phyloP scores from a whole-genome alignment of 30 jellyfish, hydroid and myxozoan species.

The Clytia hemisphaerica region DNA sequence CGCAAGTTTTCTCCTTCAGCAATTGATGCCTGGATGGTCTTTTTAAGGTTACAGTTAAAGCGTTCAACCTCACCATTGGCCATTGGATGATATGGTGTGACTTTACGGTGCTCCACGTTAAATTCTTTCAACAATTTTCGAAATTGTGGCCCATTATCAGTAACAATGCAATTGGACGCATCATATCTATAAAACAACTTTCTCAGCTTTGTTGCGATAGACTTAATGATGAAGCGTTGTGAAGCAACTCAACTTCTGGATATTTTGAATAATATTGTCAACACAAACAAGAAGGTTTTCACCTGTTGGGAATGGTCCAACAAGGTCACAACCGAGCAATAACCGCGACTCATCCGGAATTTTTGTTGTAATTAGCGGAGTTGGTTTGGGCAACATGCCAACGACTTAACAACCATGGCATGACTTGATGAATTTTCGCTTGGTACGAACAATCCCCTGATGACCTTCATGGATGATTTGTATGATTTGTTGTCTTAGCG shows the following conservation, averaged over 20 bases:
- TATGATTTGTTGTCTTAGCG: not conserved
- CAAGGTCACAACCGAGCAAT: not conserved
- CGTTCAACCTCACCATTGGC: constrained; percentile 27
- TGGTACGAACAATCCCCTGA: constrained; percentile 32
- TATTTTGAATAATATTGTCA: not conserved
- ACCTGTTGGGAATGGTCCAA: constrained; percentile 3
- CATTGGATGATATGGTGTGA: not conserved
- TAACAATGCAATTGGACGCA: not conserved
- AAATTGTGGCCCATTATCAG: constrained; percentile 7
- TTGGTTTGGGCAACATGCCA: not conserved
- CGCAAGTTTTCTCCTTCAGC: constrained; percentile 38
- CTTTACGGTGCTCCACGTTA: not conserved
- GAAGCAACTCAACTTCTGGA: not conserved
- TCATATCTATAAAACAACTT: not conserved
- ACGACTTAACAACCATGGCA: constrained; percentile 29
- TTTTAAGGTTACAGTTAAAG: constrained; percentile 43
- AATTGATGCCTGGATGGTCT: constrained; percentile 32
- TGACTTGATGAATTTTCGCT: not conserved
- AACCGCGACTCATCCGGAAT: not conserved
- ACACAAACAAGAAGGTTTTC: constrained; percentile 12
- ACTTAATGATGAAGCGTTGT: not conserved
- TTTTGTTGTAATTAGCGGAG: constrained; percentile 25
- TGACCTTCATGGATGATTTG: not conserved
- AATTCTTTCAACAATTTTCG: not conserved
- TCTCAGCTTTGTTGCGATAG: not conserved